Evolutionary conservation across 2,888 invertebrate species (phyloP).

Genomic region (Embidobia sp.): DNA sequence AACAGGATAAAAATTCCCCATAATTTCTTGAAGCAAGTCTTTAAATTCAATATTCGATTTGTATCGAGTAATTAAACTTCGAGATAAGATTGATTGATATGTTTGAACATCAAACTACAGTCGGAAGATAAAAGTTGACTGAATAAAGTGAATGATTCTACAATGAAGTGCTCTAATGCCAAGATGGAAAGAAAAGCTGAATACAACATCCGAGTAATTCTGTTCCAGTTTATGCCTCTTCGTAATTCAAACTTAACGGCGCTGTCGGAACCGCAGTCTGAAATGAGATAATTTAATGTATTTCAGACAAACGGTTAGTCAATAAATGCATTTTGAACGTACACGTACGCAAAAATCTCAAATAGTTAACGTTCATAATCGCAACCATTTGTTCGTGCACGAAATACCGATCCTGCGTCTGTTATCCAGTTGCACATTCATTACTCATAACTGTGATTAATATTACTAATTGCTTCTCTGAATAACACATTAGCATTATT

Average conservation of each 20-base stretch:
- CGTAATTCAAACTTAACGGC: conserved; percentile 64
- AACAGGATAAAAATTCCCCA: no score
- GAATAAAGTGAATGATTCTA: conserved; percentile 60
- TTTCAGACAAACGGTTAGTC: conserved; percentile 62
- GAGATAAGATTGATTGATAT: conserved; percentile 54
- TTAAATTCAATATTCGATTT: conserved; percentile 16
- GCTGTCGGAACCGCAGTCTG: conserved; percentile 57
- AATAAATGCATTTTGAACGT: conserved; percentile 40
- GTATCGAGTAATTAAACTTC: conserved; percentile 47
- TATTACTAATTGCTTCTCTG: conserved; percentile 50
- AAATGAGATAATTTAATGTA: conserved; percentile 64
- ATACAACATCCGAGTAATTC: conserved; percentile 53
- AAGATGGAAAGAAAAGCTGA: conserved; percentile 45
- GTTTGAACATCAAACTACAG: conserved; percentile 43
- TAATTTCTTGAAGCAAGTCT: not conserved
- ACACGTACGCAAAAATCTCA: conserved; percentile 32
- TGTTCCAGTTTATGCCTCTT: conserved; percentile 58
- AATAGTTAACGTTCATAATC: conserved; percentile 35
- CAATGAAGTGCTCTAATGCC: conserved; percentile 52
- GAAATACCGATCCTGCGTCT: conserved; percentile 16
- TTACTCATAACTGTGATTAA: conserved; percentile 53
- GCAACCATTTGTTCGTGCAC: conserved; percentile 23
- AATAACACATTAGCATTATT: conserved; percentile 52
- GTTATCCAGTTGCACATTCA: conserved; percentile 27
- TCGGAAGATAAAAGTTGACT: conserved; percentile 37